phyloP scores from a whole-genome alignment of 2,888 invertebrate genomes.

The Drosophila quinaria region DNA sequence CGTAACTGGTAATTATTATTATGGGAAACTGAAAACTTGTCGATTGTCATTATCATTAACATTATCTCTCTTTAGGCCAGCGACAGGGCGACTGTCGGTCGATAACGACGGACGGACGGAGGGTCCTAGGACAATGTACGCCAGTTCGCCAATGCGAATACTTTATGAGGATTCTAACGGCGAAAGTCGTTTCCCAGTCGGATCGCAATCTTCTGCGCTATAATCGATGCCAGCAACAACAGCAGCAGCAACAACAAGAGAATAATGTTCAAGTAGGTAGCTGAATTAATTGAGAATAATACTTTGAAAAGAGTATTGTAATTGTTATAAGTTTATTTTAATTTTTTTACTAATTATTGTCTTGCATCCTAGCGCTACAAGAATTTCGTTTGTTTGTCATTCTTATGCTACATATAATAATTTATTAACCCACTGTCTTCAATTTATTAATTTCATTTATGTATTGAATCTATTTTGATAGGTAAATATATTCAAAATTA shows the following conservation, averaged over 20 bases:
- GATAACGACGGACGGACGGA: conserved; percentile 20
- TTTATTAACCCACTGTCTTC: too few relatives aligned
- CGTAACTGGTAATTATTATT: conserved; percentile 48
- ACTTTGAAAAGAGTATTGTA: too few relatives aligned
- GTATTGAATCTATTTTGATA: too few relatives aligned
- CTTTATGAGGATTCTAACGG: conserved; percentile 58
- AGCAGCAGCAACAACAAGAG: neutral
- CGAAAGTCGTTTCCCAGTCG: conserved; percentile 19
- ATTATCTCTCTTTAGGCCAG: conserved; percentile 40
- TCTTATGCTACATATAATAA: too few relatives aligned
- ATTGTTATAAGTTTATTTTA: too few relatives aligned
- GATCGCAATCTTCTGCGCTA: conserved; percentile 54
- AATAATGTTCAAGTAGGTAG: conserved; percentile 45
- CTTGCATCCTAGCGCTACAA: too few relatives aligned
- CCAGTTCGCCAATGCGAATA: conserved; percentile 52
- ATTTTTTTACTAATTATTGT: too few relatives aligned
- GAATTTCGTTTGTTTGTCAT: too few relatives aligned
- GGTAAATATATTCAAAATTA: too few relatives aligned
- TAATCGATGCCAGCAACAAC: conserved; percentile 54
- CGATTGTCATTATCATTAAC: conserved; percentile 11
- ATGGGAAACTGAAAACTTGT: conserved; percentile 42
- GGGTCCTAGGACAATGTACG: conserved; percentile 38
- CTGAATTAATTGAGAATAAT: neutral
- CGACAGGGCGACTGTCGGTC: conserved; percentile 41
- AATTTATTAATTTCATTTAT: too few relatives aligned